Base-by-base conservation (phyloP, 2,113 vertebrate species). In the Cyphotilapia sp. region DNA sequence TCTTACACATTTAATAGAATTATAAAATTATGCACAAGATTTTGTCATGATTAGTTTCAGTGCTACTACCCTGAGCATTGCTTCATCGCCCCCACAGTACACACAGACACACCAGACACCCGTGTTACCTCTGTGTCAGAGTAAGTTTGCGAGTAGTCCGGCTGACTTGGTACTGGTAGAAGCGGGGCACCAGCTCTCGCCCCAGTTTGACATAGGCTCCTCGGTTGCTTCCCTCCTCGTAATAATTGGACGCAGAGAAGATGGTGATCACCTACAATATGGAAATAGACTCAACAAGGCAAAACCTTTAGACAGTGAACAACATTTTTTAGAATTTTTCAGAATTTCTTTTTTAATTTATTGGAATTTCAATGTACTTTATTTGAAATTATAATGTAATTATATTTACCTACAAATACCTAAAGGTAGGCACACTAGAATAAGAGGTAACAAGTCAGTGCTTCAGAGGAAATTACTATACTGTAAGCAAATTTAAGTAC, bases 191-290 rank as follows among this genome's bases (percentile, higher is more conserved):
- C 47, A 96, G 90, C 16, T 97, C 96, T 19, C 94, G 95, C 12
- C 97, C 96, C 91, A 99, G 88, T 94, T 97, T 99, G 90, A 99
- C 90, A 84, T 99, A 99, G 0, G 99, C 99, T 0, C 99, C 99
- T 2, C 97, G 97, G 95, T 99, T 99, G 90, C 99, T 99, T 88
- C 98, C 98, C 88, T 98, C 98, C 92, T 98, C 98, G 0, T 99
- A 99, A 87, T 99, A 99, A 95, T 99, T 99, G 27, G 99, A 99
- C 1, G 99, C 57, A 61, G 57, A 61, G 57, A 61, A 61, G 57
- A 61, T 61, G 16, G 57, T 61, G 29, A 99, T 96, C 27, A 99
- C 98, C 59, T 63, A 63, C 59, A 33, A 63, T 63, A 63, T 63
- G 16, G 16, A 63, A 63, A 63, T 33, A 33, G 16, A 63, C 9